Percentiles rank a stretch among this genome's conserved stretches.
Evolutionary conservation across 1,140 invertebrate species (phyloP).

Genomic region (Melitaea cinxia): DNA sequence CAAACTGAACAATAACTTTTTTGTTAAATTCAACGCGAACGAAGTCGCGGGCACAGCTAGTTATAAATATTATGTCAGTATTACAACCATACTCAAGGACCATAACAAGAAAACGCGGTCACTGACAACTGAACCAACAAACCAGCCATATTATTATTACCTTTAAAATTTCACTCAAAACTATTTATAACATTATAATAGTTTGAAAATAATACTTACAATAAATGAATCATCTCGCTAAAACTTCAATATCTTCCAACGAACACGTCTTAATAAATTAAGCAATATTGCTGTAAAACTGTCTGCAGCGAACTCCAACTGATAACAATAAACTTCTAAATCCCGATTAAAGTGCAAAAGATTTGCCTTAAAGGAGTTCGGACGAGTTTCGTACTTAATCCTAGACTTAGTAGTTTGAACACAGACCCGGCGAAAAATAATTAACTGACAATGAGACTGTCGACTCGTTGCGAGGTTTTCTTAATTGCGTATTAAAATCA

Average conservation of each 20-base stretch:
- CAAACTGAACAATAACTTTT: too few species aligned
- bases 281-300: not conserved
- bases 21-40: too few species aligned
- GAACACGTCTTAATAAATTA: constrained; percentile 1
- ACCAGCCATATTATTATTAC: too few species aligned
- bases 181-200: not conserved
- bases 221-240: too few species aligned
- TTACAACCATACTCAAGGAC: too few species aligned
- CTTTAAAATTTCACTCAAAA: too few species aligned
- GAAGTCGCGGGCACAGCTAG: too few species aligned
- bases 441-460: constrained; percentile 1
- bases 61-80: too few species aligned
- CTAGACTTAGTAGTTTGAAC: constrained; percentile 2
- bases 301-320: constrained; percentile 1
- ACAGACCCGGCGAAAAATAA: constrained; percentile 5
- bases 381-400: not conserved
- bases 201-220: not conserved
- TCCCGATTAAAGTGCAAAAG: constrained; percentile 8
- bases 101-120: too few species aligned
- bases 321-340: constrained; percentile 6
- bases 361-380: not conserved
- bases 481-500: not conserved
- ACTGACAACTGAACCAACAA: too few species aligned
- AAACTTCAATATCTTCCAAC: not conserved
- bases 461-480: not conserved